Evolutionary conservation across 2,888 invertebrate genomes (phyloP).

Genomic region (Tigriopus californicus): DNA sequence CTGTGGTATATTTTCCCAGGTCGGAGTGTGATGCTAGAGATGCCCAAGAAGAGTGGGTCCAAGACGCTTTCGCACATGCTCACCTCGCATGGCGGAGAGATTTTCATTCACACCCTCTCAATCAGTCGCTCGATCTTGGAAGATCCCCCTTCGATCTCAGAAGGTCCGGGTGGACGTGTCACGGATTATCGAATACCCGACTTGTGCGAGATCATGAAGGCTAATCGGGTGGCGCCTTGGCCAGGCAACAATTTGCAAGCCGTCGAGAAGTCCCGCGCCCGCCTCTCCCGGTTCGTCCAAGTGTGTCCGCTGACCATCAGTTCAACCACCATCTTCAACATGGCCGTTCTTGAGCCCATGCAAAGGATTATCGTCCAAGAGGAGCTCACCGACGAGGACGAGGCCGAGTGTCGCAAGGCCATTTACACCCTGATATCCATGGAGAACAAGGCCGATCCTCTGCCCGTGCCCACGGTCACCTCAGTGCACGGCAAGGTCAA

Average conservation of each 20-base stretch:
- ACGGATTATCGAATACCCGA: constrained; percentile 61
- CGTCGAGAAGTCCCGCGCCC: constrained; percentile 40
- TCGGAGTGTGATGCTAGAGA: constrained; percentile 74
- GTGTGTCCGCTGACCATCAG: constrained; percentile 67
- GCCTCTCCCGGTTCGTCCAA: constrained; percentile 40
- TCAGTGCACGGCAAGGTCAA: constrained; percentile 18
- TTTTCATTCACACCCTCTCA: constrained; percentile 78
- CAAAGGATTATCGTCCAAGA: constrained; percentile 61
- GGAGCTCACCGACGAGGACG: constrained; percentile 61
- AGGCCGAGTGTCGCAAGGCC: constrained; percentile 63
- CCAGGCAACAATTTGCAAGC: constrained; percentile 28
- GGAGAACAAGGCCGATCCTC: constrained; percentile 62
- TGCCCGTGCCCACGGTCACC: constrained; percentile 39
- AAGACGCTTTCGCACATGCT: constrained; percentile 80
- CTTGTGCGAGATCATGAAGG: constrained; percentile 70
- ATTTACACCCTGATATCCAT: constrained; percentile 57
- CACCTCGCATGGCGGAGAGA: constrained; percentile 83
- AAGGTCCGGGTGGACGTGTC: constrained; percentile 80
- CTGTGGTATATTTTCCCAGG: constrained; percentile 39
- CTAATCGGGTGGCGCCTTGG: constrained; percentile 53
- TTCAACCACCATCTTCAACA: constrained; percentile 66
- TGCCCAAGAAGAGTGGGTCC: constrained; percentile 46
- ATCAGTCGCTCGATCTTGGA: constrained; percentile 68
- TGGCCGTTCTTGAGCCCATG: constrained; percentile 61
- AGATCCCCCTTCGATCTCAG: constrained; percentile 84